phyloP scores from a whole-genome alignment of 2,113 vertebrate genomes.

The Clarias batrachus region DNA sequence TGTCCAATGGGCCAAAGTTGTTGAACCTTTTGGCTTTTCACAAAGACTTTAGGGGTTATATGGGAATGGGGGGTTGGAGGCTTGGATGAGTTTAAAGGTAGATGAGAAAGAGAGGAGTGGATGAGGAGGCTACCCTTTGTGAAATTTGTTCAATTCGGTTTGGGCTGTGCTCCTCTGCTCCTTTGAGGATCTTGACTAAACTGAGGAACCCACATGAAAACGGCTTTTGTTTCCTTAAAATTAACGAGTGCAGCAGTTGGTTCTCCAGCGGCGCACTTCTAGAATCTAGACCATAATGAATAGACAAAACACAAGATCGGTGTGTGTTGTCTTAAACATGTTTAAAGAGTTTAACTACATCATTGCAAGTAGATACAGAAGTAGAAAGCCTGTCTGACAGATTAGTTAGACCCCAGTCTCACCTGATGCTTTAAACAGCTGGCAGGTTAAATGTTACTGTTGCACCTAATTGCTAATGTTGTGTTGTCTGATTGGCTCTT shows the following conservation, averaged over 20 bases:
- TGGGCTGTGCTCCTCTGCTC: constrained; percentile 60
- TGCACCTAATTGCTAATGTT: constrained; percentile 31
- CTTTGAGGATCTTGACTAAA: constrained; percentile 55
- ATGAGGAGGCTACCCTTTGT: constrained; percentile 70
- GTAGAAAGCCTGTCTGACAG: not conserved
- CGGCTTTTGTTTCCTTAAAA: constrained; percentile 67
- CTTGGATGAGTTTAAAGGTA: constrained; percentile 63
- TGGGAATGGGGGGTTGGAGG: constrained; percentile 63
- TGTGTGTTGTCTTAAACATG: not conserved
- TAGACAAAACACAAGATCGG: not conserved
- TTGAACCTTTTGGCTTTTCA: constrained; percentile 59
- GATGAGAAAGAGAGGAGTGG: constrained; percentile 52
- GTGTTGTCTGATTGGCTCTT: constrained; percentile 30
- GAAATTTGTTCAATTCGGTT: constrained; percentile 75
- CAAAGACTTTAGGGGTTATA: constrained; percentile 68
- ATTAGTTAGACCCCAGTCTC: not conserved
- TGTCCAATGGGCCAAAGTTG: constrained; percentile 57
- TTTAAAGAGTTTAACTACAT: not conserved
- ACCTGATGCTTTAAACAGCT: not conserved
- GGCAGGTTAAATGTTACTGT: not conserved
- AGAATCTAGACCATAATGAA: not conserved
- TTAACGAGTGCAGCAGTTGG: constrained; percentile 48
- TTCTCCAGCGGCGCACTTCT: constrained; percentile 43
- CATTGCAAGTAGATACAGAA: not conserved
- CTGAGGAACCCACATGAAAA: constrained; percentile 60